phyloP scores from a whole-genome alignment of 2,113 vertebrate genomes.

The Peromyscus leucopus region DNA sequence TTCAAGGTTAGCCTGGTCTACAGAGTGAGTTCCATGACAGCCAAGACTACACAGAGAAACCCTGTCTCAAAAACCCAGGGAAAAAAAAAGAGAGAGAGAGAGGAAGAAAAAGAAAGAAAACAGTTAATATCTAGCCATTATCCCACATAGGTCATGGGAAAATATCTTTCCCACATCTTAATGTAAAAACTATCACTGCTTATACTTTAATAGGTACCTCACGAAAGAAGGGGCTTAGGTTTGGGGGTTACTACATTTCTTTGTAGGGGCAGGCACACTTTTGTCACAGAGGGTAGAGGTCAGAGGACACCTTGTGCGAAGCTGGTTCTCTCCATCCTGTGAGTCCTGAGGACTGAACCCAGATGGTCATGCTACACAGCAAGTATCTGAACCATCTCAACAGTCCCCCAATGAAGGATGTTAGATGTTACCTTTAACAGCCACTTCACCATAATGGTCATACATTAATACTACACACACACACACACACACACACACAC shows the following conservation, averaged over 20 bases:
- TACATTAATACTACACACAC: background rate
- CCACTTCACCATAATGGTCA: background rate
- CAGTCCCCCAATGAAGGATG: background rate
- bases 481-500: no score
- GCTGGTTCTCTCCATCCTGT: background rate
- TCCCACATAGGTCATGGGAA: background rate
- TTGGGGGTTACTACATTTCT: background rate
- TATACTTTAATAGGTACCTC: background rate
- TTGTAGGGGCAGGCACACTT: background rate
- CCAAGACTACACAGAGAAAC: background rate
- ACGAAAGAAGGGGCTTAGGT: background rate
- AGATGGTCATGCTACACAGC: background rate
- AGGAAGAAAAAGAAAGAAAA: background rate
- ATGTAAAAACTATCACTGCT: constrained; percentile 40
- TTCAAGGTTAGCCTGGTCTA: background rate
- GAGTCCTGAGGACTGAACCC: background rate
- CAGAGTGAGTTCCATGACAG: background rate
- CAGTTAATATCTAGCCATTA: background rate
- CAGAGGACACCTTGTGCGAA: background rate
- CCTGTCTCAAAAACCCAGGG: background rate
- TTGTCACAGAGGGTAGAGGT: background rate
- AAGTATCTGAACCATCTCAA: background rate
- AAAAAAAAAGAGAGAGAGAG: background rate
- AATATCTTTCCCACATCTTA: constrained; percentile 15
- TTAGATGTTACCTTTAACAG: constrained; percentile 39